Evolutionary conservation across 92 coral and sea anemone species (phyloP).

Genomic region (Palythoa heliodiscus): DNA sequence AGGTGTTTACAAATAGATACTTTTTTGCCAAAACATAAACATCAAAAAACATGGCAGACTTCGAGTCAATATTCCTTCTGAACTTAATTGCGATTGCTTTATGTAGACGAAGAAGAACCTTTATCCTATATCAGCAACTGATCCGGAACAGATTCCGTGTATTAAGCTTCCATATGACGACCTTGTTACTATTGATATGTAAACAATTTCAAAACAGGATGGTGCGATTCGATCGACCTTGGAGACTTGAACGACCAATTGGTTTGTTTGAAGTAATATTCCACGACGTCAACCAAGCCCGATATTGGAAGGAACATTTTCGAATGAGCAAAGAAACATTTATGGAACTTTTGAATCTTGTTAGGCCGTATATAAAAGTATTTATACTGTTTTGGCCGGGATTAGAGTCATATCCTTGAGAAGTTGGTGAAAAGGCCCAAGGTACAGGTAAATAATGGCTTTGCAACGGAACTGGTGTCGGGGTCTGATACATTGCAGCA

Average conservation of each 20-base stretch:
- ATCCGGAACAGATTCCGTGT: constrained; percentile 43
- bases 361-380: not conserved
- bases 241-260: constrained; percentile 23
- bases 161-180: constrained; percentile 5
- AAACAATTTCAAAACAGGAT: constrained; percentile 18
- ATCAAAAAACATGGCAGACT: constrained; percentile 28
- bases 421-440: constrained; percentile 34
- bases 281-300: not conserved
- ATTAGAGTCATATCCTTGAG: too few species aligned
- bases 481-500: constrained; percentile 25
- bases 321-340: constrained; percentile 47
- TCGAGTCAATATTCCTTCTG: constrained; percentile 38
- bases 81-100: constrained; percentile 41
- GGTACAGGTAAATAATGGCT: constrained; percentile 41
- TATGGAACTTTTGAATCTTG: constrained; percentile 31
- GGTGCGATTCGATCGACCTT: constrained; percentile 14
- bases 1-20: constrained; percentile 35
- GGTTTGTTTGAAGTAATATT: constrained; percentile 41
- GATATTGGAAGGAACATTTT: constrained; percentile 44
- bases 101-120: not conserved
- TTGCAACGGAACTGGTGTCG: constrained; percentile 38
- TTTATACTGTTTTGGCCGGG: constrained; percentile 34
- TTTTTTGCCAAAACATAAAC: constrained; percentile 22
- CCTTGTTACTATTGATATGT: not conserved
- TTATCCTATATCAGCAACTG: constrained; percentile 5